Base-by-base conservation (phyloP, 30 jellyfish, hydroid and myxozoan species). In the Hydractinia echinata region DNA sequence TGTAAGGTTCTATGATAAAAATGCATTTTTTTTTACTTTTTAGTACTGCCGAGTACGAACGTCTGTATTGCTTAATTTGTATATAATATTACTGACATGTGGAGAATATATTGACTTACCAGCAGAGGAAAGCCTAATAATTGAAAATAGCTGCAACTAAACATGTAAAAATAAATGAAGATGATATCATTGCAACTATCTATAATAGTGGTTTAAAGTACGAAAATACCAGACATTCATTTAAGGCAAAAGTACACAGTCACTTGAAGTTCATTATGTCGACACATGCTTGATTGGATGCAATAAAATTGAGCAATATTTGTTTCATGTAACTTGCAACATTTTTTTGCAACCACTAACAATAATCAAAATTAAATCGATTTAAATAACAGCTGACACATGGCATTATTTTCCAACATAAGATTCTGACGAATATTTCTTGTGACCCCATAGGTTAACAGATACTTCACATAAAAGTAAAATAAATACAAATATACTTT, bases 121-220 rank as follows among this genome's bases (percentile, higher is more conserved):
- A 16, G 98, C 95, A n/a, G 95, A 86, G 6, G 96, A 88, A 51
- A 87, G 95, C 79, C 85, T 92, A 18, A 92, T 76, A 52, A 92
- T 44, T 5, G 98, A 85, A 60, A 92, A 92, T 16, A 92, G 81
- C 53, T 92, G 98, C 96, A 92, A 76, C 98, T 92, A 73, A 6
- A 80, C 79, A n/a, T 58, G 15, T 58, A 72, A 13, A 70, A 77
- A 10, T 0, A 67, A 16, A 77, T 44, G 4, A 16, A 21, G 52
- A 68, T 14, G 15, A 13, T 13, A 60, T 13, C 15, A 13, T 60
- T 15, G 3, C 1, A 68, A 10, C 13, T 16, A 15, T 68, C 13
- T n/a, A 58, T 58, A 2, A 58, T 0, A 58, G 15, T 11, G 69
- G 3, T 58, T 58, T 30, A 0, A 58, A 58, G 69, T 58, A 58